Percentiles rank a stretch among this genome's conserved stretches.
These are phyloP conservation scores for Thunnus maccoyii DNA, from an alignment of 2,113 vertebrate species.

Conservation along the genomic window DNA sequence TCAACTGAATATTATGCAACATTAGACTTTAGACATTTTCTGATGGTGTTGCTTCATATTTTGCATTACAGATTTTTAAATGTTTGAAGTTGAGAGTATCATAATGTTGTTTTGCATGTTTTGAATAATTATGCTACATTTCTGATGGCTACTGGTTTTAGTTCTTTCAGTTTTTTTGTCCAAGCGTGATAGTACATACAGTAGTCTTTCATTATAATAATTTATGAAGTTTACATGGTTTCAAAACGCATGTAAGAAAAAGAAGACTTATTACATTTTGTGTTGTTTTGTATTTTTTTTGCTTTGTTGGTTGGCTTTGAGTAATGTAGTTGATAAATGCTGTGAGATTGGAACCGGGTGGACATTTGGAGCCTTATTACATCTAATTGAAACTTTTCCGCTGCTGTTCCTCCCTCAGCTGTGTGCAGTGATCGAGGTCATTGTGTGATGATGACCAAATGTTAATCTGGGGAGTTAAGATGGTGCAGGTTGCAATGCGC, in stretches of 20 bases:
- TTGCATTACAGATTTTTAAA: background rate
- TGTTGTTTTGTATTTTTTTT: too few species aligned
- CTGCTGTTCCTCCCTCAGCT: slow-evolving; percentile 29
- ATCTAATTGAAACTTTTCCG: slow-evolving; percentile 70
- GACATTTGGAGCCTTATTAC: slow-evolving; percentile 54
- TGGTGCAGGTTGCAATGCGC: slow-evolving; percentile 28
- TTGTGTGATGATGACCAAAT: slow-evolving; percentile 50
- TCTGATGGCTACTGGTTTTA: background rate
- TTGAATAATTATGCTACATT: background rate
- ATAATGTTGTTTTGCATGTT: background rate
- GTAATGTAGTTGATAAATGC: background rate
- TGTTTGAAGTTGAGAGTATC: background rate
- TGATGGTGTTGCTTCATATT: background rate
- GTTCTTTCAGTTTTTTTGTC: too few species aligned
- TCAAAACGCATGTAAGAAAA: too few species aligned
- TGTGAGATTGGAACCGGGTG: background rate
- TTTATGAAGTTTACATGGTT: too few species aligned
- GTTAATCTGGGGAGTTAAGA: slow-evolving; percentile 70
- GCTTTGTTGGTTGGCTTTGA: too few species aligned
- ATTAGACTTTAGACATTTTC: slow-evolving; percentile 1
- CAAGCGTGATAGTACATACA: too few species aligned
- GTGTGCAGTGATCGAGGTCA: slow-evolving; percentile 61
- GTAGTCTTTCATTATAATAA: too few species aligned
- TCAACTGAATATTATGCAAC: slow-evolving; percentile 6
- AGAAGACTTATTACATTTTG: too few species aligned